Conservation (phyloP, 23 tunicate species). For the Halocynthia aurantium region DNA sequence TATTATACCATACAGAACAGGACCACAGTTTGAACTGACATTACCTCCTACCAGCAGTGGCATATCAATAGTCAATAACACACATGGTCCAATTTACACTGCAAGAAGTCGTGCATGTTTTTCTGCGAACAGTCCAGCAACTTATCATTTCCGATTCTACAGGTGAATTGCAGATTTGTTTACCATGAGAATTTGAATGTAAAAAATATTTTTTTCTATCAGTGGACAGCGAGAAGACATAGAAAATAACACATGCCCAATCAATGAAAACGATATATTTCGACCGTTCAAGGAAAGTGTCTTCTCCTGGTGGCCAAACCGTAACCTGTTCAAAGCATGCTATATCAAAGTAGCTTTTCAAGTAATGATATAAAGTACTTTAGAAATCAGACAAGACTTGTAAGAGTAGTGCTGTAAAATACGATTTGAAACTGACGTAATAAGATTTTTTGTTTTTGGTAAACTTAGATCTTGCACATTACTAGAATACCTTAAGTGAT, state of each 20-base stretch:
- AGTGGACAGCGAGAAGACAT: constrained; percentile 1
- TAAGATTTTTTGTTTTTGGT: too few relatives aligned
- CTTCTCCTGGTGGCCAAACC: constrained; percentile 11
- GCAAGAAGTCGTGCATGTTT: background rate
- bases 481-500: too few relatives aligned
- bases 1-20: too few relatives aligned
- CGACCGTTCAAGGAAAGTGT: background rate
- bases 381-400: too few relatives aligned
- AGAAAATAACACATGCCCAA: background rate
- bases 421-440: too few relatives aligned
- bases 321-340: constrained; percentile 13
- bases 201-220: background rate
- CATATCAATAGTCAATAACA: too few relatives aligned
- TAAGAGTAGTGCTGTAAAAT: too few relatives aligned
- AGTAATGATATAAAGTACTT: too few relatives aligned
- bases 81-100: background rate
- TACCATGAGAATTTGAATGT: background rate
- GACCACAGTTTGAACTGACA: too few relatives aligned
- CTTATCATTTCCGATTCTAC: background rate
- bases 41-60: too few relatives aligned
- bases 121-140: background rate
- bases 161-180: background rate
- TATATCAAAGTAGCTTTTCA: background rate
- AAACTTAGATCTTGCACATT: too few relatives aligned
- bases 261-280: background rate